Base-by-base conservation (phyloP, 2,797 vertebrate genomes). In the Micromesistius poutassou region DNA sequence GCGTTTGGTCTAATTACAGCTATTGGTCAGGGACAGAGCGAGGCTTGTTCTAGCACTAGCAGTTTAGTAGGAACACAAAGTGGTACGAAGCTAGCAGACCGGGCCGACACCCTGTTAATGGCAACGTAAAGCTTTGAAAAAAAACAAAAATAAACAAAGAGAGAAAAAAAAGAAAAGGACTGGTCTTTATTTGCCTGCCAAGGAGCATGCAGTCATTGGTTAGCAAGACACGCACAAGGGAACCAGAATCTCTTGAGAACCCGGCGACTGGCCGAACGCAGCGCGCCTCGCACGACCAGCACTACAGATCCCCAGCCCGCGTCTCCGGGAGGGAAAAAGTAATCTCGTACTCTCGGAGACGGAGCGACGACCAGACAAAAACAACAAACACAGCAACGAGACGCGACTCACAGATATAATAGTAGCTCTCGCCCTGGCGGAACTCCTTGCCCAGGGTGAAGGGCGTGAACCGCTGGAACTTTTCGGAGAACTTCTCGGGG, bases 371-470 rank as follows among this genome's bases (percentile, higher is more conserved):
- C 14, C 66, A 70, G 7, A 70, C 66, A 70, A 3, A 3, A 70
- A 10, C 66, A 25, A 70, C 25, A 55, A 6, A 55, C 46, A 7
- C 16, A 46, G 42, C 46, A 55, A 55, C 46, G 46, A 19, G 19
- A 55, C 46, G 6, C 46, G 19, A 55, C 97, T 98, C 89, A 99
- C 97, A 99, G 89, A 99, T 96, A 79, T 99, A 99, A 90, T 98
- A 98, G 91, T 99, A 99, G 86, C 94, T 96, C 83, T 97, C 95
- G 74, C 97, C 97, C 75, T 96, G 96, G 70, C 93, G 95, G 87
- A 99, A 99, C 90, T 99, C 97, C 75, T 97, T 97, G 77, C 97
- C 96, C 78, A 98, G 89, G 0, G 96, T 96, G 80, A 98, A 98
- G 0, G 97, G 95, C 0, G 97, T 98, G 81, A 96, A 99, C 14